A percentile compares a stretch with the other conserved stretches of the same genome.
Conservation (phyloP, 2,797 vertebrate genomes). For the Pantherophis vulpinus region DNA sequence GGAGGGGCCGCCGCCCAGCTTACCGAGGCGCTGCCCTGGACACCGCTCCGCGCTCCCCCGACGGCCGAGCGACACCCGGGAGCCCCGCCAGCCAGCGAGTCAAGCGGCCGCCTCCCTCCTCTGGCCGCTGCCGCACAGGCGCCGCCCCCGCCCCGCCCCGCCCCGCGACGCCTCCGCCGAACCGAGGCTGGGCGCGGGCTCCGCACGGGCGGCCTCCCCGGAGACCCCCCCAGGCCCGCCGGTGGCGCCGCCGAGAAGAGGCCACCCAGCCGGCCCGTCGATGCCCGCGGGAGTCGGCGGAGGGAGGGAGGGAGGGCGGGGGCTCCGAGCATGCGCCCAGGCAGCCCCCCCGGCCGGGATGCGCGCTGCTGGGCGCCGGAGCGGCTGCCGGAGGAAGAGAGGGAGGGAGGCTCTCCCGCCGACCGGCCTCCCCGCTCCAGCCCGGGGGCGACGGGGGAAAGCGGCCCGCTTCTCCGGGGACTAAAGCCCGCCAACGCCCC, state of each 20-base stretch:
- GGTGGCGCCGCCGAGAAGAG: too few species aligned
- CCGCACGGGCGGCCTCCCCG: not conserved
- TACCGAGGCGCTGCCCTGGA: not conserved
- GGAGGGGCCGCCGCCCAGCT: not conserved
- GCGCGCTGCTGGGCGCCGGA: not conserved
- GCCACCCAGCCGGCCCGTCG: accelerated
- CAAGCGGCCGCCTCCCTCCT: not conserved
- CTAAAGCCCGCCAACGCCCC: not conserved
- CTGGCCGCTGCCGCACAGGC: constrained; percentile 15
- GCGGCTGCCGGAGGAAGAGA: not conserved
- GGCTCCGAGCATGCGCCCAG: not conserved
- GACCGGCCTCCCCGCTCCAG: too few species aligned
- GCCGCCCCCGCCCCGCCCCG: not conserved
- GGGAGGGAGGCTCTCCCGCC: not conserved
- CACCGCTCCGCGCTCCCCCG: not conserved
- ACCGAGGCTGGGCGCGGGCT: too few species aligned
- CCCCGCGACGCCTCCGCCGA: not conserved
- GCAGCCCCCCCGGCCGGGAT: not conserved
- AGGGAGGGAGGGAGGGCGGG: not conserved
- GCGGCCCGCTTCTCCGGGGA: not conserved
- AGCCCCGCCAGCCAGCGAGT: not conserved
- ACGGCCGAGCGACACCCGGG: not conserved
- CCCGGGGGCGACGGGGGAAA: not conserved
- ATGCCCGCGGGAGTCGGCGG: not conserved
- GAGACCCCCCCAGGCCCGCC: not conserved